These are phyloP conservation scores for Decapterus maruadsi DNA, from an alignment of 2,797 vertebrate genomes.

Conservation along the genomic window DNA sequence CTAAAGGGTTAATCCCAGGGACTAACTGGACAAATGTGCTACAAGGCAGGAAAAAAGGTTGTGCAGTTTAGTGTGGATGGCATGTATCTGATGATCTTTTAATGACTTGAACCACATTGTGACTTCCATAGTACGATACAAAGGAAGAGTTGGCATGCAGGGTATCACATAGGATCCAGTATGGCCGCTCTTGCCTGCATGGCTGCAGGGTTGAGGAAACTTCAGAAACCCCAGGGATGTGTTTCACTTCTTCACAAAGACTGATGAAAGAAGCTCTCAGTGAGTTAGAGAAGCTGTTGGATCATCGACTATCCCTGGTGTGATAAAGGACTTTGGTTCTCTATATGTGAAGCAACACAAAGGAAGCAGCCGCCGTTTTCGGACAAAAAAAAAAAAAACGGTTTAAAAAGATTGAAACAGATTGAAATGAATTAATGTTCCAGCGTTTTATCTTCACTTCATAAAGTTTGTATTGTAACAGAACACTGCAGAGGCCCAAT, in stretches of 20 bases:
- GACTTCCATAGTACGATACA: neutral
- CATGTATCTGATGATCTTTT: neutral
- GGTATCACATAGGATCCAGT: too few relatives aligned
- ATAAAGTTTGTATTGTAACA: neutral
- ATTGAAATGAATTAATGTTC: neutral
- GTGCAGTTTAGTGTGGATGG: neutral
- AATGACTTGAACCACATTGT: neutral
- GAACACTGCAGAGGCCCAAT: conserved; percentile 31
- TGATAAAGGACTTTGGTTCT: neutral
- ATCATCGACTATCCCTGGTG: neutral
- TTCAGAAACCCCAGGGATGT: neutral
- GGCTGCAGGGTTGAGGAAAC: too few relatives aligned
- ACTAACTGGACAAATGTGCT: neutral
- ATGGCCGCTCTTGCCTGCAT: too few relatives aligned
- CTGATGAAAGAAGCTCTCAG: neutral
- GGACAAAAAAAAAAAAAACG: neutral
- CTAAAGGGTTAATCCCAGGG: neutral
- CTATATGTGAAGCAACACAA: neutral
- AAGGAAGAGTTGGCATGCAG: neutral
- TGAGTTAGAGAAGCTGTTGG: neutral
- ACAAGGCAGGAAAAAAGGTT: neutral
- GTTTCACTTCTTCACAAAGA: conserved; percentile 1
- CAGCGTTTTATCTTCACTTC: neutral
- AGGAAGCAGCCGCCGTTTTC: neutral
- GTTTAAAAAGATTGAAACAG: neutral